These are phyloP conservation scores for Porites rus DNA, from an alignment of 92 coral and sea anemone genomes.

Conservation along the genomic window DNA sequence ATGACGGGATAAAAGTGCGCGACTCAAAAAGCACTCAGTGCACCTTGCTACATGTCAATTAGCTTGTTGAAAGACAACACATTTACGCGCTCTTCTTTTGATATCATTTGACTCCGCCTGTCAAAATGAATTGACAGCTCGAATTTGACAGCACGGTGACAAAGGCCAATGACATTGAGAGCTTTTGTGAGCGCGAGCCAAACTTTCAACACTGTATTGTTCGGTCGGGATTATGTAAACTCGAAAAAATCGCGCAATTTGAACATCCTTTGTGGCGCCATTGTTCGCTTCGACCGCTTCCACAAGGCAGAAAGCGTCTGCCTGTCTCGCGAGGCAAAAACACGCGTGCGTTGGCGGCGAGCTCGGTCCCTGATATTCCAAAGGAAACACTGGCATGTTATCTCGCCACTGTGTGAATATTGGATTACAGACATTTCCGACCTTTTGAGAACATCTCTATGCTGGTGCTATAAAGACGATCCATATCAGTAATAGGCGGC, in stretches of 20 bases:
- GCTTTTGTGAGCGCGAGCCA: slow-evolving; percentile 87
- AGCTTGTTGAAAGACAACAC: slow-evolving; percentile 69
- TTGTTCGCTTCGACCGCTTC: slow-evolving; percentile 79
- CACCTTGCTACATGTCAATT: slow-evolving; percentile 73
- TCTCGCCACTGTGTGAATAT: slow-evolving; percentile 27
- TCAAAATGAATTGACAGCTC: slow-evolving; percentile 93
- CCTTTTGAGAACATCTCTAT: slow-evolving; percentile 22
- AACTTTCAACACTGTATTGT: slow-evolving; percentile 83
- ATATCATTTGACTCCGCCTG: slow-evolving; percentile 89
- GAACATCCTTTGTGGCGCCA: slow-evolving; percentile 76
- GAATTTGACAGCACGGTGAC: slow-evolving; percentile 82
- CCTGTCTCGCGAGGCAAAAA: slow-evolving; percentile 37
- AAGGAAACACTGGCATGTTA: slow-evolving; percentile 37
- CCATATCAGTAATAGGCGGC: slow-evolving; percentile 53
- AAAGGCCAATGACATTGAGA: slow-evolving; percentile 93
- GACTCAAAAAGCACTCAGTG: slow-evolving; percentile 47
- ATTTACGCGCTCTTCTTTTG: slow-evolving; percentile 67
- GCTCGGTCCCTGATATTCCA: slow-evolving; percentile 9
- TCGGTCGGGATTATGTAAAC: slow-evolving; percentile 90
- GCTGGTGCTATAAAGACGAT: slow-evolving; percentile 41
- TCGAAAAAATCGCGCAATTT: slow-evolving; percentile 93
- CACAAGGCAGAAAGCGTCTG: slow-evolving; percentile 78
- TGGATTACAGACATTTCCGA: slow-evolving; percentile 51
- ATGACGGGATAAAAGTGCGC: slow-evolving; percentile 52
- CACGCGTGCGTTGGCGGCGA: slow-evolving; percentile 17